These are phyloP conservation scores for Bursaphelenchus mucronatus DNA, from an alignment of 1,140 invertebrate species.

Conservation along the genomic window DNA sequence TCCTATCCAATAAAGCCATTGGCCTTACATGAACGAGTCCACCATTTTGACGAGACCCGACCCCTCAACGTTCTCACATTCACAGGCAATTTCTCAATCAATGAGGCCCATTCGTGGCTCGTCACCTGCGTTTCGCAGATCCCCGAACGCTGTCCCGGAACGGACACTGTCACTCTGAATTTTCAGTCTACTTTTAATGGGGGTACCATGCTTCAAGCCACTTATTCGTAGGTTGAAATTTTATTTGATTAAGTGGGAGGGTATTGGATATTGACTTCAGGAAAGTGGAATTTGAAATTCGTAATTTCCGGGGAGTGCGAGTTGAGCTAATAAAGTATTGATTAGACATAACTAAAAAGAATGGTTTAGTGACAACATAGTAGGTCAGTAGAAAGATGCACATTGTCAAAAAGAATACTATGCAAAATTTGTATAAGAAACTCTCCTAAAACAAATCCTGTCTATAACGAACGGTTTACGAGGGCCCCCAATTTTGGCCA, in stretches of 20 bases:
- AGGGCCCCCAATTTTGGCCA: no score
- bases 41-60: slow-evolving; percentile 68
- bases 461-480: no score
- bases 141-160: slow-evolving; percentile 65
- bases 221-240: slow-evolving; percentile 66
- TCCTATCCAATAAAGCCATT: slow-evolving; percentile 72
- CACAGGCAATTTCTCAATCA: slow-evolving; percentile 73
- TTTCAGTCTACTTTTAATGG: slow-evolving; percentile 51
- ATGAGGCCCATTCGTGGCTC: slow-evolving; percentile 82
- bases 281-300: slow-evolving; percentile 11
- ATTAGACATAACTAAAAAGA: slow-evolving; percentile 1
- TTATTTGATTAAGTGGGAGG: neutral
- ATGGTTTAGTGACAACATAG: neutral
- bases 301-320: neutral
- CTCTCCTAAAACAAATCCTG: no score
- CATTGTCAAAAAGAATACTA: no score
- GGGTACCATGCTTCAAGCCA: slow-evolving; percentile 70
- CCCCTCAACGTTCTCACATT: slow-evolving; percentile 73
- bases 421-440: no score
- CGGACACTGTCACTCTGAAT: slow-evolving; percentile 48
- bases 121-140: slow-evolving; percentile 71
- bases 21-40: slow-evolving; percentile 71
- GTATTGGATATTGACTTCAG: neutral
- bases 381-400: neutral
- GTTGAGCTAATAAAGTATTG: slow-evolving; percentile 3